A percentile compares a stretch with the other conserved stretches of the same genome.
phyloP scores from a whole-genome alignment of 2,888 invertebrate genomes.

The Sphinx pinastri region DNA sequence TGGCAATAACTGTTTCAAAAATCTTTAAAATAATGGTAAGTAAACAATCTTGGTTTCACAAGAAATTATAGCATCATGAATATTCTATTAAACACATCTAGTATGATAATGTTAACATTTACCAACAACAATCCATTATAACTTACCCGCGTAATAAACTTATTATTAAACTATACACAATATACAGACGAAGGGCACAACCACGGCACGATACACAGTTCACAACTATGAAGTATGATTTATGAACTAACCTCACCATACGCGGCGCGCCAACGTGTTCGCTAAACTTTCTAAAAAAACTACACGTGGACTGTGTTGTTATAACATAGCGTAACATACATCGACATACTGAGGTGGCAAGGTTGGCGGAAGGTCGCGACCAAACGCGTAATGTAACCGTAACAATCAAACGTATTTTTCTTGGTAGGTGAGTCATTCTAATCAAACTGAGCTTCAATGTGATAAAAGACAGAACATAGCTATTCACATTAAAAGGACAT shows the following conservation, averaged over 20 bases:
- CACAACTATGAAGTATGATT: background rate
- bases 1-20: background rate
- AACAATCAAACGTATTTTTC: background rate
- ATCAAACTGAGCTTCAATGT: background rate
- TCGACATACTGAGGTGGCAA: conserved; percentile 20
- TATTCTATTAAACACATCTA: too few species aligned
- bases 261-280: conserved; percentile 24
- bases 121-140: background rate
- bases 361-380: conserved; percentile 24
- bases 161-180: conserved; percentile 29
- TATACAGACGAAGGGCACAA: conserved; percentile 3
- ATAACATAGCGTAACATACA: conserved; percentile 27
- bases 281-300: conserved; percentile 27
- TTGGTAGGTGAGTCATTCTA: background rate
- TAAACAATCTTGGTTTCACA: too few species aligned
- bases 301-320: conserved; percentile 19
- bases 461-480: too few species aligned
- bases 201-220: conserved; percentile 9
- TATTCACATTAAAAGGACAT: too few species aligned
- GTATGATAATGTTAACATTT: background rate
- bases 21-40: background rate
- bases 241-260: conserved; percentile 4
- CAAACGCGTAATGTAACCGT: conserved; percentile 33
- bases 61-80: too few species aligned
- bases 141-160: background rate